A percentile compares a stretch with the other conserved stretches of the same genome.
These are phyloP conservation scores for Apteryx owenii DNA, from an alignment of 2,113 vertebrate species.

Conservation along the genomic window DNA sequence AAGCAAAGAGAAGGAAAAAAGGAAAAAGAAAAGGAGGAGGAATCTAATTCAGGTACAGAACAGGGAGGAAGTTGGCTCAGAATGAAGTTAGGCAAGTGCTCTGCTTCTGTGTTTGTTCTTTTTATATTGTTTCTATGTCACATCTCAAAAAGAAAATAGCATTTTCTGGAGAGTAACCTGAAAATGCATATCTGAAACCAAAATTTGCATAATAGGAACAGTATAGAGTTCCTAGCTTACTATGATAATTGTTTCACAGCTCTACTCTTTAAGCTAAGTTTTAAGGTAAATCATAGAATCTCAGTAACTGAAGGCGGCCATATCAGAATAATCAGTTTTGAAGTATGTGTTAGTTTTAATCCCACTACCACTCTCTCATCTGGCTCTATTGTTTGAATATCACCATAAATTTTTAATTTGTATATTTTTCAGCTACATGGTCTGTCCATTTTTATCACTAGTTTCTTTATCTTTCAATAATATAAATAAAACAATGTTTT, in stretches of 20 bases:
- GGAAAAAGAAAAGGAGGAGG: neutral
- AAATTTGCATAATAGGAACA: slow-evolving; percentile 38
- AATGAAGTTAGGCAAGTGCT: slow-evolving; percentile 15
- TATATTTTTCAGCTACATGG: slow-evolving; percentile 2
- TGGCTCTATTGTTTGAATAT: neutral
- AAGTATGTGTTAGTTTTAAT: neutral
- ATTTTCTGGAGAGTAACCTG: slow-evolving; percentile 1
- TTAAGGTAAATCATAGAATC: slow-evolving; percentile 57
- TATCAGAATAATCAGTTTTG: slow-evolving; percentile 30
- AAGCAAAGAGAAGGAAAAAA: neutral
- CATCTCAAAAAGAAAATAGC: neutral
- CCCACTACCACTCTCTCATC: neutral
- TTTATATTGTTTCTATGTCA: slow-evolving; percentile 9
- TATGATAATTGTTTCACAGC: neutral
- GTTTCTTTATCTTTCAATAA: neutral
- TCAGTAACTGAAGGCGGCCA: neutral
- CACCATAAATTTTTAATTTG: slow-evolving; percentile 19
- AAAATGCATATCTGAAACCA: slow-evolving; percentile 2
- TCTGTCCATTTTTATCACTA: neutral
- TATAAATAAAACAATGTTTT: neutral
- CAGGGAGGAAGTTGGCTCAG: neutral
- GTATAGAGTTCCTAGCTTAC: neutral
- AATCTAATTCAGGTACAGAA: neutral
- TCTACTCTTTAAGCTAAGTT: slow-evolving; percentile 11
- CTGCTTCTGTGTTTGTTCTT: slow-evolving; percentile 12